Evolutionary conservation across 2,113 vertebrate genomes (phyloP).

Genomic region (Malurus alboscapulatus): DNA sequence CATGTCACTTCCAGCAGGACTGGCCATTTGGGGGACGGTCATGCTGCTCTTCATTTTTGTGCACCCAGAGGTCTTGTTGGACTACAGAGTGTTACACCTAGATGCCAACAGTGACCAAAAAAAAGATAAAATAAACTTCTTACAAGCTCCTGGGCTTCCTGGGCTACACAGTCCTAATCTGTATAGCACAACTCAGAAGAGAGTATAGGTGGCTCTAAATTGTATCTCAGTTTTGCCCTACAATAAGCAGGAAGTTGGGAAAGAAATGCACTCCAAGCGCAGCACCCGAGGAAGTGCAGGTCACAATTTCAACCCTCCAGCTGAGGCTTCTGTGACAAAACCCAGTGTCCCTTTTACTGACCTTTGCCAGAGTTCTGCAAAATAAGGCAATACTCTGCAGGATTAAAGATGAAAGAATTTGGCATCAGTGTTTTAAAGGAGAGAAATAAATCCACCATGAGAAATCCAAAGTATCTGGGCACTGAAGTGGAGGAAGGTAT

Average conservation of each 20-base stretch:
- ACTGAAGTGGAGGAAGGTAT: not conserved
- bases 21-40: not conserved
- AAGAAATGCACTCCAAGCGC: not conserved
- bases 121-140: not conserved
- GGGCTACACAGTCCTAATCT: not conserved
- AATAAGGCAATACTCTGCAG: not conserved
- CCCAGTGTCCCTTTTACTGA: not conserved
- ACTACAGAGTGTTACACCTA: not conserved
- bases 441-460: not conserved
- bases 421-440: not conserved
- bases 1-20: not conserved
- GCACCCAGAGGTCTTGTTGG: not conserved
- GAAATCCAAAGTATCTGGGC: constrained; percentile 7
- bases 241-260: not conserved
- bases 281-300: not conserved
- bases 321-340: not conserved
- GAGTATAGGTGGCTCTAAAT: not conserved
- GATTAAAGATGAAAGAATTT: not conserved
- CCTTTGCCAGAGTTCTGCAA: not conserved
- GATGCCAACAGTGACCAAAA: not conserved
- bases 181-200: not conserved
- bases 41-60: not conserved
- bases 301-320: not conserved
- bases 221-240: not conserved
- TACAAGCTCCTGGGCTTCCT: not conserved